phyloP scores from a whole-genome alignment of 2,888 invertebrate genomes.

The Dichetophora obliterata region DNA sequence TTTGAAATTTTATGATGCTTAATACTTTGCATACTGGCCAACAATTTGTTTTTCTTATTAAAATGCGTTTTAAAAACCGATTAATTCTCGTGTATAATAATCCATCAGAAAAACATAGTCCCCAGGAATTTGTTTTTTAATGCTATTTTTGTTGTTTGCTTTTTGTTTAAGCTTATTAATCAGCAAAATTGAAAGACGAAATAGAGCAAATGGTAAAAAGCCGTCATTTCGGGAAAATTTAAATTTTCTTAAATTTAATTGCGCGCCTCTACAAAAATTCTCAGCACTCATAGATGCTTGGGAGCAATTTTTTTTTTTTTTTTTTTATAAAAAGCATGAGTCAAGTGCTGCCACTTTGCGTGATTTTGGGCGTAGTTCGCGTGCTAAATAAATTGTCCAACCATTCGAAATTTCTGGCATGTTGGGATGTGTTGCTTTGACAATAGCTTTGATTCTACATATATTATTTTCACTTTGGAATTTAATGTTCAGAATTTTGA shows the following conservation, averaged over 20 bases:
- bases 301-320: background rate
- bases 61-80: too few species aligned
- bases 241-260: slow-evolving; percentile 20
- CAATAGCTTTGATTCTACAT: background rate
- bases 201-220: slow-evolving; percentile 23
- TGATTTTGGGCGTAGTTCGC: slow-evolving; percentile 7
- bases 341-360: slow-evolving; percentile 17
- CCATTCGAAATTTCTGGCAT: background rate
- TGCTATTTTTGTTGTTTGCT: background rate
- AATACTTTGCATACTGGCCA: too few species aligned
- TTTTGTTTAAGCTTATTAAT: slow-evolving; percentile 5
- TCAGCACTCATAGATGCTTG: background rate
- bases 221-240: slow-evolving; percentile 11
- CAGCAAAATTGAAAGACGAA: background rate
- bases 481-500: background rate
- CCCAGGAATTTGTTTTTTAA: slow-evolving; percentile 4
- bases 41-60: background rate
- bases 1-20: too few species aligned
- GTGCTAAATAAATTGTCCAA: slow-evolving; percentile 4
- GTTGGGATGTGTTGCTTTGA: background rate
- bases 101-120: background rate
- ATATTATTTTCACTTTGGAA: slow-evolving; percentile 19
- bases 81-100: too few species aligned
- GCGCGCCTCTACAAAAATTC: slow-evolving; percentile 4
- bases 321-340: background rate